These are phyloP conservation scores for Ctenoplectra terminalis DNA, from an alignment of 1,140 invertebrate genomes.

Conservation along the genomic window DNA sequence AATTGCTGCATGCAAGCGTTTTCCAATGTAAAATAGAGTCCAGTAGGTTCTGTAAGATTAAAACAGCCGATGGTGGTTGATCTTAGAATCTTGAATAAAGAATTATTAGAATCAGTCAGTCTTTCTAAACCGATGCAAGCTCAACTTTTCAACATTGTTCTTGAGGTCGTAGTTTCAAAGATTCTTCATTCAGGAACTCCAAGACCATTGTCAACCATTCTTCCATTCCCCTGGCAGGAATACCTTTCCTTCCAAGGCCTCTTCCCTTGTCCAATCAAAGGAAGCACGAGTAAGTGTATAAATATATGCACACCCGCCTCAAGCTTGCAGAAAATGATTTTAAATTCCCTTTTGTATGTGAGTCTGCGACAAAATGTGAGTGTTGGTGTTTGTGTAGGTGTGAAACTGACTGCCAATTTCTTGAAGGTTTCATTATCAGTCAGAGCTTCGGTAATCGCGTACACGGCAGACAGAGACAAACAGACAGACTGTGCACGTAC, in stretches of 20 bases:
- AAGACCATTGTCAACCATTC: neutral
- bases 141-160: neutral
- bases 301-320: neutral
- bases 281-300: neutral
- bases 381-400: neutral
- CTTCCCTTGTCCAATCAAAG: neutral
- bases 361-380: neutral
- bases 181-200: neutral
- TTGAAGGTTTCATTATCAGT: conserved; percentile 6
- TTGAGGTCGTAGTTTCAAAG: neutral
- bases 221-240: neutral
- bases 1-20: conserved; percentile 28
- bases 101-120: neutral
- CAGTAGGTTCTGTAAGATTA: neutral
- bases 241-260: too few relatives aligned
- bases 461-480: conserved; percentile 29
- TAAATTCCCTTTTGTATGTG: neutral
- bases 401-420: neutral
- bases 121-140: neutral
- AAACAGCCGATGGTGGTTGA: neutral
- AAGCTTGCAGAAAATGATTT: neutral
- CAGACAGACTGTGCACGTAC: conserved; percentile 63
- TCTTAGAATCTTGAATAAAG: neutral
- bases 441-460: conserved; percentile 15
- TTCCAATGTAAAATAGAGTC: neutral